Evolutionary conservation across 2,113 vertebrate species (phyloP), one percentile per base, ranked within the genome.

Genomic region (Sebastes schlegelii): DNA sequence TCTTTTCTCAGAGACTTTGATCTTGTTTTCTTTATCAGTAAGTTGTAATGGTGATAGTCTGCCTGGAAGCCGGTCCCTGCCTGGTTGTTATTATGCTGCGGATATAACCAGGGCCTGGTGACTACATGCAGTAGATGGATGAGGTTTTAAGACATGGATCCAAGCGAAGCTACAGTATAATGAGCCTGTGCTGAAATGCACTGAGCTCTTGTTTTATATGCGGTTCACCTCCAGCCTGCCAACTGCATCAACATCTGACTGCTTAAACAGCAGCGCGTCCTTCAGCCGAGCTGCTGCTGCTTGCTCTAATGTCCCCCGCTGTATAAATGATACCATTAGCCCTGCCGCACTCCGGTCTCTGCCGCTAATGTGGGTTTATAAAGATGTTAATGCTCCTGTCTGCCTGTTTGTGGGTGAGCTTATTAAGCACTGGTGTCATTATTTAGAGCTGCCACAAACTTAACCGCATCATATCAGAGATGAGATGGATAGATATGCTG

Each of bases 141-240:
- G 40, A 69, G n/a, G 52, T 68, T 11, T 34, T 34, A 21, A 74
- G 17, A 68, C 49, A 48, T 68, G 62, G 49, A 66, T 80, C 67
- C 51, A 54, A 46, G 26, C 42, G 42, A 4, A 51, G 16, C 12
- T 45, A 14, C 23, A 55, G 42, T 45, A 12, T 69, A 80, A 86
- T 66, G 73, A 88, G 77, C 46, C 52, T 64, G 46, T 54, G 65
- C 66, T 82, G 64, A 86, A 79, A 83, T 48, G 60, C 69, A 67
- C 42, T 5, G 49, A 69, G 75, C 75, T 65, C 62, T 90, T 73
- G 58, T 86, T 87, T 90, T 60, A 70, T 85, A 81, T 87, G 70
- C 75, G 6, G 70, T 82, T 84, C 88, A 90, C 86, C 84, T 86
- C 61, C 75, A 80, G 58, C 63, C 85, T 63, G 75, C 45, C 78